Evolutionary conservation across 2,888 invertebrate genomes (phyloP), one percentile per base, ranked within the genome.

Genomic region (Balanococcus diminutus): DNA sequence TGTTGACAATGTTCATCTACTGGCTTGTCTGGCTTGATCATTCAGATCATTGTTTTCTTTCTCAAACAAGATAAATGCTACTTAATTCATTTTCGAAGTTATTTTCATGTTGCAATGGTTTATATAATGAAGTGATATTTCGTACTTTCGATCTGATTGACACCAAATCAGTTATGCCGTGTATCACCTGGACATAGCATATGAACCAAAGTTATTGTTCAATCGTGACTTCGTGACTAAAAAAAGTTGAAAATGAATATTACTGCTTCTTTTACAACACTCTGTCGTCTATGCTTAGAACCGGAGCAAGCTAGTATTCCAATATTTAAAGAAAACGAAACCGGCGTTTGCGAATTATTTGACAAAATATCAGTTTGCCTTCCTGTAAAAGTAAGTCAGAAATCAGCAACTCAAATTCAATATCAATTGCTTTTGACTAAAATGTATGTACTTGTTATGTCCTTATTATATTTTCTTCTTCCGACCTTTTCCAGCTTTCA

Each of bases 321-420:
- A 5, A 32, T 56, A 32, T 82, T 82, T 19, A 46, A 82, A 14
- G 19, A 31, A 51, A 51, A 51, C 4, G 82, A 82, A 1, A 4
- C 56, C 8, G 56, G 31, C 19, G 46, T n/a, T 14, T 9, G 16
- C 11, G 82, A 82, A 82, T 56, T 82, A 31, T 56, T 51, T 19
- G 56, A 82, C 11, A 82, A 82, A 82, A 82, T 82, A 46, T 46
- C 82, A n/a, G 31, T 19, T n/a, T 82, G 82, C 32, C 56, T 82
- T 42, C 82, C 82, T 8, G 32, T 82, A 5, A 46, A 51, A 56
- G 82, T 82, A 11, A 82, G 82, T 42, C 11, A 46, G n/a, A n/a
- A n/a, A n/a, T n/a, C n/a, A n/a, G n/a, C n/a, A n/a, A n/a, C n/a
- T n/a, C n/a, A n/a, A n/a, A n/a, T n/a, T n/a, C n/a, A n/a, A n/a